Evolutionary conservation across 2,888 invertebrate genomes (phyloP).

Genomic region (Macropis europaea): DNA sequence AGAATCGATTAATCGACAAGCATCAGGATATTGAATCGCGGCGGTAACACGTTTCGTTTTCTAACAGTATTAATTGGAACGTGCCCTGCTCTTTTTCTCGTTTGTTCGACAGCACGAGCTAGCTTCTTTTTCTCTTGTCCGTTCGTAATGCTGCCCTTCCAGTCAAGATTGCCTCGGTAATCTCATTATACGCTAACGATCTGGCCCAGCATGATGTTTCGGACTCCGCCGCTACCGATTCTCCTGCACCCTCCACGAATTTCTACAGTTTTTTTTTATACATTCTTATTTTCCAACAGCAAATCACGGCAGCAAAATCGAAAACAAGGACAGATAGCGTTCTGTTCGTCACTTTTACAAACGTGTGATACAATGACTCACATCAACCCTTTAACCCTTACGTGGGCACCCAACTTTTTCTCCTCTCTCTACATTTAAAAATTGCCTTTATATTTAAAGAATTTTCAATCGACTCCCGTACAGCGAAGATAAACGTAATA

Average conservation of each 20-base stretch:
- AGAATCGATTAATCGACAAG: constrained; percentile 35
- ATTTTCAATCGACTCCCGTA: too few relatives aligned
- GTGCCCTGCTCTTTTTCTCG: constrained; percentile 36
- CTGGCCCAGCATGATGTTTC: constrained; percentile 66
- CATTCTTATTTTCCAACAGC: not conserved
- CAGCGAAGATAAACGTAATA: too few relatives aligned
- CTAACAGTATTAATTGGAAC: constrained; percentile 50
- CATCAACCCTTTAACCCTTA: too few relatives aligned
- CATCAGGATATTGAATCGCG: constrained; percentile 4
- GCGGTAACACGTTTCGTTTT: constrained; percentile 29
- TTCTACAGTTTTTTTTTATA: not conserved
- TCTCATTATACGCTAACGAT: constrained; percentile 71
- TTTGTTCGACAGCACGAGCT: constrained; percentile 29
- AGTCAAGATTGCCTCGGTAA: constrained; percentile 54
- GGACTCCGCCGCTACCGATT: constrained; percentile 47
- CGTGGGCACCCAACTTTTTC: too few relatives aligned
- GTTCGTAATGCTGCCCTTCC: constrained; percentile 24
- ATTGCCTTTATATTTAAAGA: too few relatives aligned
- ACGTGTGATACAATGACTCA: too few relatives aligned
- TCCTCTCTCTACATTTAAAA: too few relatives aligned
- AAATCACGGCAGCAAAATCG: not conserved
- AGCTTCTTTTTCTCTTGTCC: constrained; percentile 33
- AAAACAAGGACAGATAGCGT: too few relatives aligned
- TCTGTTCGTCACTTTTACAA: too few relatives aligned
- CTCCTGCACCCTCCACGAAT: constrained; percentile 7